Percentiles rank a stretch among this genome's conserved stretches.
These are phyloP conservation scores for Fregetta grallaria DNA, from an alignment of 2,113 vertebrate species.

Conservation along the genomic window DNA sequence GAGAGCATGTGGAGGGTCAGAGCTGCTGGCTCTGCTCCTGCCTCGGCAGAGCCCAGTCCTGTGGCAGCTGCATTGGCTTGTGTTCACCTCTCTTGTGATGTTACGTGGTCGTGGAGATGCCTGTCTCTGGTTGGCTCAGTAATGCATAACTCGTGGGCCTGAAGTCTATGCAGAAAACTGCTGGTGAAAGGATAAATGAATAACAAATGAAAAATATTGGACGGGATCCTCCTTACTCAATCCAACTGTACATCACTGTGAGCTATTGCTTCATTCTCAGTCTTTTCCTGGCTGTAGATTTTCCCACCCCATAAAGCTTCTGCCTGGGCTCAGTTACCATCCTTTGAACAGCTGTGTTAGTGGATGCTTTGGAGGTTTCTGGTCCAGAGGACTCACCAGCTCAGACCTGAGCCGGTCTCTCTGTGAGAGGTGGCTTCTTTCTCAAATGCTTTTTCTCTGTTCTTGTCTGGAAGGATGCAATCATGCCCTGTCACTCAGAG, in stretches of 20 bases:
- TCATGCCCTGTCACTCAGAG: not conserved
- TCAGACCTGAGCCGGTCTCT: not conserved
- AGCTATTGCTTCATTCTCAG: not conserved
- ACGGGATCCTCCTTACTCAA: not conserved
- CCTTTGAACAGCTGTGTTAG: not conserved
- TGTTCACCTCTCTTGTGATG: rapidly evolving
- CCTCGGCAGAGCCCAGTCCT: rapidly evolving
- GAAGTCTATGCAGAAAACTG: not conserved
- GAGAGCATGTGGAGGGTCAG: rapidly evolving
- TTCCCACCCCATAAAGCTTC: not conserved
- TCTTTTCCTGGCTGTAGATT: not conserved
- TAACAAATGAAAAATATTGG: not conserved
- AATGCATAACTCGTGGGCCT: rapidly evolving
- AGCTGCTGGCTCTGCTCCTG: not conserved
- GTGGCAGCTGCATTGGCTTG: rapidly evolving
- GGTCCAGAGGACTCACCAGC: not conserved
- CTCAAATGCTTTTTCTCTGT: not conserved
- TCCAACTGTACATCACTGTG: rapidly evolving
- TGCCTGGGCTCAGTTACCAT: rapidly evolving
- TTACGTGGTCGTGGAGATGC: rapidly evolving
- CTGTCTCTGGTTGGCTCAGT: not conserved
- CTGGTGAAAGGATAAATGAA: not conserved
- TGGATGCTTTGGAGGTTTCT: not conserved
- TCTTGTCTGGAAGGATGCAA: not conserved
- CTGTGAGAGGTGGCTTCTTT: not conserved